phyloP scores from a whole-genome alignment of 2,888 invertebrate species.

The Scrobipalpa costella region DNA sequence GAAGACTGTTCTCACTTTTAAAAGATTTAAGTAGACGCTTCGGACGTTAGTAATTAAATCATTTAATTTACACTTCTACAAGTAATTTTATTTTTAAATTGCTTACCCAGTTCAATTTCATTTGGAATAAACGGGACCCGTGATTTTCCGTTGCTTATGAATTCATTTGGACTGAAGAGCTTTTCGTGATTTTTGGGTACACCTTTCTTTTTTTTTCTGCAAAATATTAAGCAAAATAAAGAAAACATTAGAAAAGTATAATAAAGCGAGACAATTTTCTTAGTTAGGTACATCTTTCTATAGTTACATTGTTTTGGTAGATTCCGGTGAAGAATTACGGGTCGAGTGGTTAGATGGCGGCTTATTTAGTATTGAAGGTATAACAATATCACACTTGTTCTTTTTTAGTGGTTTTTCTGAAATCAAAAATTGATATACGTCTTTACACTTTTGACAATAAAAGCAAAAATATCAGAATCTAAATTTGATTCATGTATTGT shows the following conservation, averaged over 20 bases:
- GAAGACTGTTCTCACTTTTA: too few relatives aligned
- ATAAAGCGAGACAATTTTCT: too few relatives aligned
- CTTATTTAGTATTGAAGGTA: not conserved
- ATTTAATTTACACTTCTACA: too few relatives aligned
- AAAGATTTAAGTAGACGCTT: too few relatives aligned
- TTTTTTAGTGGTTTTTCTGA: not conserved
- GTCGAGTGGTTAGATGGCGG: not conserved
- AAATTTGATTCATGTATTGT: not conserved
- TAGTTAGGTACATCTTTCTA: too few relatives aligned
- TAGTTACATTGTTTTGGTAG: not conserved
- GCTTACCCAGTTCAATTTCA: conserved; percentile 51
- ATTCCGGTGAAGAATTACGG: not conserved
- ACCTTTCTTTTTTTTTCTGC: conserved; percentile 54
- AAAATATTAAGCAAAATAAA: not conserved
- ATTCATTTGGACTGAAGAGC: not conserved
- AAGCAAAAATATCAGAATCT: not conserved
- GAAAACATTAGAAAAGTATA: not conserved
- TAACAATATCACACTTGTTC: not conserved
- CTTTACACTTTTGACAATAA: not conserved
- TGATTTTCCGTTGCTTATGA: not conserved
- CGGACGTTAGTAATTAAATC: too few relatives aligned
- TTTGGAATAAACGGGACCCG: conserved; percentile 8
- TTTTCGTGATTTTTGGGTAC: not conserved
- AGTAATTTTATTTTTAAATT: too few relatives aligned
- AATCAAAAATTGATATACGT: not conserved